phyloP scores from a whole-genome alignment of 2,888 invertebrate species.

The Lithosia quadra region DNA sequence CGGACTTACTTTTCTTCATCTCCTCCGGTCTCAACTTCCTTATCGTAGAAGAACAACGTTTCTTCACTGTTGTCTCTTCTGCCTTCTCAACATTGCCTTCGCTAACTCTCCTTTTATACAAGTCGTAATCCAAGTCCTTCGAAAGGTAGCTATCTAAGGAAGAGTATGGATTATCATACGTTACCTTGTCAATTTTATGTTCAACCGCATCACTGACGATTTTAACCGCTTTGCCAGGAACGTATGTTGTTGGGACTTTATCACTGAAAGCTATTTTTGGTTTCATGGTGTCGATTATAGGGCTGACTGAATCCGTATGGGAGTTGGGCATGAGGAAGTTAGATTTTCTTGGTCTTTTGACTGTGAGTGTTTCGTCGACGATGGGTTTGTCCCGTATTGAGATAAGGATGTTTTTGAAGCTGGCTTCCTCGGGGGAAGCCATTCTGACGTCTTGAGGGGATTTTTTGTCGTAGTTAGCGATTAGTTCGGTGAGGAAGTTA shows the following conservation, averaged over 20 bases:
- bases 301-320: slow-evolving; percentile 74
- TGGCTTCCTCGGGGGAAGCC: slow-evolving; percentile 80
- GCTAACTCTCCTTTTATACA: slow-evolving; percentile 74
- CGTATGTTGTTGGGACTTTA: slow-evolving; percentile 73
- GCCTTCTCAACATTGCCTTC: slow-evolving; percentile 73
- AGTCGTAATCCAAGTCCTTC: slow-evolving; percentile 74
- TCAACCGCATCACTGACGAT: slow-evolving; percentile 87
- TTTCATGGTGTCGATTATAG: slow-evolving; percentile 62
- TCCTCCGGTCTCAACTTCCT: slow-evolving; percentile 76
- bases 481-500: slow-evolving; percentile 69
- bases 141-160: slow-evolving; percentile 86
- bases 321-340: slow-evolving; percentile 73
- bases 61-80: slow-evolving; percentile 61
- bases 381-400: slow-evolving; percentile 78
- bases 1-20: slow-evolving; percentile 80
- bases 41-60: slow-evolving; percentile 78
- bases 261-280: slow-evolving; percentile 82
- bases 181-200: slow-evolving; percentile 80
- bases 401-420: slow-evolving; percentile 80
- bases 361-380: slow-evolving; percentile 73
- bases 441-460: slow-evolving; percentile 84
- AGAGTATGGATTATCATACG: slow-evolving; percentile 69
- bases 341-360: slow-evolving; percentile 71
- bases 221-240: slow-evolving; percentile 92
- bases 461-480: slow-evolving; percentile 68